Evolutionary conservation across 1,140 invertebrate genomes (phyloP), one percentile per base, ranked within the genome.

Genomic region (Pinna nobilis): DNA sequence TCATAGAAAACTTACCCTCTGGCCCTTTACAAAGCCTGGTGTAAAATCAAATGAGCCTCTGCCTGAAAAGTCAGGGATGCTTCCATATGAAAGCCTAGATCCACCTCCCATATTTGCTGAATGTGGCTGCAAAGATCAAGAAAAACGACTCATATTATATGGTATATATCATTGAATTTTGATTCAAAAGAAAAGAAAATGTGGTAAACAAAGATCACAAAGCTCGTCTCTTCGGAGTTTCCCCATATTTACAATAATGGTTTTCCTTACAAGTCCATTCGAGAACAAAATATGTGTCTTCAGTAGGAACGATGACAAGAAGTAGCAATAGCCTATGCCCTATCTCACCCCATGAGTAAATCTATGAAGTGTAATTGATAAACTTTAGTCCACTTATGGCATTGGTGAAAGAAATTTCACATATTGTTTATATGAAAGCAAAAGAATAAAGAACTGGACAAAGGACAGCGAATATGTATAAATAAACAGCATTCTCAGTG

Each of bases 1-100:
- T n/a, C n/a, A n/a, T n/a, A n/a, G n/a, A n/a, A n/a, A n/a, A 35
- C 59, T 61, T 69, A 77, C 76, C 53, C 66, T 70, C n/a, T 65
- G 50, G 32, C 74, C 70, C 59, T 44, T 63, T 0, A 76, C 73
- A 78, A 75, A 80, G 15, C 82, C 82, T 25, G 83, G 83, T 18
- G 83, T 84, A 37, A 84, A 84, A 60, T 84, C 83, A 41, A 78
- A 75, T 72, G 49, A 61, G 35, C 35, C 64, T 57, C 55, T 33
- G 30, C 60, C 15, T 50, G 57, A 37, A 60, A 68, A 68, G n/a
- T 41, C 37, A 20, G 6, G 20, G 44, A 63, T 25, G 39, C 25
- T 33, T 11, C 9, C 9, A 44, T 2, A 28, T 44, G 39, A 47
- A 64, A 18, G 9, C 49, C 6, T 7, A 15, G 39, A 65, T 20